phyloP scores from a whole-genome alignment of 1,140 invertebrate species.

The Druon quercuslanigerum region DNA sequence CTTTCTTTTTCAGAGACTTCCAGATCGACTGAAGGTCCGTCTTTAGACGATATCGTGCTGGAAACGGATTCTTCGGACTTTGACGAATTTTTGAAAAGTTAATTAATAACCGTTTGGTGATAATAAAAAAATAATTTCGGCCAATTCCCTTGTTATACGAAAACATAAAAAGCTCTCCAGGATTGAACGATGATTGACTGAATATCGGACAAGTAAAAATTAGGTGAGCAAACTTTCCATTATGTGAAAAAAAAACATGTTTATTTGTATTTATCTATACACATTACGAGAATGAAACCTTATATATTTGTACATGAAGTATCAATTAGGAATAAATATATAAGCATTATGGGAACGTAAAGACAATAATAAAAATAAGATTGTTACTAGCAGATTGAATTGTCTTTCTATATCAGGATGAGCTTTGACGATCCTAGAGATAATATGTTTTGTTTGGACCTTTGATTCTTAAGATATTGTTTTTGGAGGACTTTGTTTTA shows the following conservation, averaged over 20 bases:
- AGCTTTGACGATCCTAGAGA: neutral
- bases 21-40: slow-evolving; percentile 63
- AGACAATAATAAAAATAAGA: slow-evolving; percentile 17
- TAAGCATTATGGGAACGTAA: neutral
- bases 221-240: neutral
- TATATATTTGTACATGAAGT: slow-evolving; percentile 21
- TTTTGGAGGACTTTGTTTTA: neutral
- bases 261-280: slow-evolving; percentile 18
- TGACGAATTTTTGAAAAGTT: slow-evolving; percentile 76
- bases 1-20: slow-evolving; percentile 60
- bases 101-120: neutral
- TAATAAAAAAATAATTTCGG: neutral
- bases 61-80: slow-evolving; percentile 75
- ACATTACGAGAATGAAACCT: neutral
- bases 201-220: slow-evolving; percentile 1
- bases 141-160: neutral
- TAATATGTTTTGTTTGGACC: neutral
- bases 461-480: neutral
- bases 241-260: neutral
- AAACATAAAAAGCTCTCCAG: neutral
- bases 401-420: too few relatives aligned
- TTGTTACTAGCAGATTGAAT: neutral
- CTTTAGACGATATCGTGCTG: slow-evolving; percentile 77
- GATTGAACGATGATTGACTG: neutral
- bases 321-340: slow-evolving; percentile 19